Conservation (phyloP, 2,888 invertebrate species). For the Nycteola revayana region DNA sequence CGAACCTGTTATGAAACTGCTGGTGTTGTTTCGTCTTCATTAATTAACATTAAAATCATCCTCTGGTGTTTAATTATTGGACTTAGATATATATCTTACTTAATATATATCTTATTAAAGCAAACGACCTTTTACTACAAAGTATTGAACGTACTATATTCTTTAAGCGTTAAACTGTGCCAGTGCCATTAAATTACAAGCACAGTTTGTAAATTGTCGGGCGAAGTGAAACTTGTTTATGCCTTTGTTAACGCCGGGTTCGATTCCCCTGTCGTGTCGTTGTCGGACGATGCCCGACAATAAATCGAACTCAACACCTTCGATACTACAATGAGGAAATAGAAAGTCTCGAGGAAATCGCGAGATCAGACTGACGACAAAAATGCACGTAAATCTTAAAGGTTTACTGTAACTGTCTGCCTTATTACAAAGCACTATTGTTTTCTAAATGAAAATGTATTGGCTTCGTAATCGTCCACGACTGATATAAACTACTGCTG, state of each 20-base stretch:
- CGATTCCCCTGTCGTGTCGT: constrained; percentile 65
- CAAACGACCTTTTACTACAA: too few relatives aligned
- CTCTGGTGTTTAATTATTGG: too few relatives aligned
- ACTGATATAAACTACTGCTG: constrained; percentile 20
- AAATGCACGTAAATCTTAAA: constrained; percentile 43
- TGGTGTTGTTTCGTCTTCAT: too few relatives aligned
- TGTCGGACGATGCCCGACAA: constrained; percentile 61
- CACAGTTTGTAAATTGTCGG: constrained; percentile 24
- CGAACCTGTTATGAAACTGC: too few relatives aligned
- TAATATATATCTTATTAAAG: too few relatives aligned
- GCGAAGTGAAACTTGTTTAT: constrained; percentile 47
- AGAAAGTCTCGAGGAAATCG: constrained; percentile 70
- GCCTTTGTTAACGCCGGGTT: constrained; percentile 54
- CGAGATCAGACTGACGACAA: constrained; percentile 45
- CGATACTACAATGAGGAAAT: constrained; percentile 68
- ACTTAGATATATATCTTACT: too few relatives aligned
- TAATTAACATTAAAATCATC: too few relatives aligned
- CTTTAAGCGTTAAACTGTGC: too few relatives aligned
- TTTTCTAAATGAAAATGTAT: constrained; percentile 34
- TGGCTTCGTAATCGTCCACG: constrained; percentile 21
- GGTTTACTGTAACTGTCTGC: constrained; percentile 17
- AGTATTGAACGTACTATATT: too few relatives aligned
- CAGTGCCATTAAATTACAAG: constrained; percentile 28
- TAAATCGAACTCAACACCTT: constrained; percentile 72
- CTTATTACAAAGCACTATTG: constrained; percentile 32